Evolutionary conservation across 2,888 invertebrate species (phyloP).

Genomic region (Lepidocyrtoides sp.): DNA sequence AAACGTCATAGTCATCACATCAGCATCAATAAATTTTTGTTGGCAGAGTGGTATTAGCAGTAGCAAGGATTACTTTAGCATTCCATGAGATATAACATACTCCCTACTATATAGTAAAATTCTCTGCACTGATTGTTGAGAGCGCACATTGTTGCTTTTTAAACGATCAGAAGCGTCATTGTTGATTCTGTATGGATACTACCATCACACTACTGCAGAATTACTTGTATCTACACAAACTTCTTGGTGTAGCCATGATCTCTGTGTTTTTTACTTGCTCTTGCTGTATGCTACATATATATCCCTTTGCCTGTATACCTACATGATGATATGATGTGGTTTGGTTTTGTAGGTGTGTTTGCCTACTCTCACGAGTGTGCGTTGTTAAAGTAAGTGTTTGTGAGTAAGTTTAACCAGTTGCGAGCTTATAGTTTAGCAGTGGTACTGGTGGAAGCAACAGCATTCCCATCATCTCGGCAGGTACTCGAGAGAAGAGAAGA

Average conservation of each 20-base stretch:
- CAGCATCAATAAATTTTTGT: background rate
- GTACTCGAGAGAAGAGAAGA: background rate
- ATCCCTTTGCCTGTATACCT: background rate
- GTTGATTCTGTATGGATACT: background rate
- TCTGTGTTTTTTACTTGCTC: background rate
- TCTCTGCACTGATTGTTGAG: slow-evolving; percentile 25
- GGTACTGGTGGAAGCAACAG: slow-evolving; percentile 44
- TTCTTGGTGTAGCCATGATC: too few relatives aligned
- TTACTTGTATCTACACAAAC: too few relatives aligned
- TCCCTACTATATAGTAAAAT: background rate
- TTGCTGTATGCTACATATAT: background rate
- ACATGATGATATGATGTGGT: background rate
- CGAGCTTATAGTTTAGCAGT: slow-evolving; percentile 19
- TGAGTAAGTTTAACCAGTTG: background rate
- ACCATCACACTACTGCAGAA: background rate
- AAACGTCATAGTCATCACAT: background rate
- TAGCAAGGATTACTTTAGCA: background rate
- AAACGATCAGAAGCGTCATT: background rate
- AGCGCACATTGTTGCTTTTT: slow-evolving; percentile 6
- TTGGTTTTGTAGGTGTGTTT: slow-evolving; percentile 3
- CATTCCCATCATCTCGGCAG: background rate
- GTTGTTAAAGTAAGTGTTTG: background rate
- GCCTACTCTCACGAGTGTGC: background rate
- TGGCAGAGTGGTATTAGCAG: background rate
- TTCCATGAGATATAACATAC: background rate